A percentile compares a stretch with the other conserved stretches of the same genome.
phyloP scores from a whole-genome alignment of 2,113 vertebrate genomes.

The Poecilia latipinna region DNA sequence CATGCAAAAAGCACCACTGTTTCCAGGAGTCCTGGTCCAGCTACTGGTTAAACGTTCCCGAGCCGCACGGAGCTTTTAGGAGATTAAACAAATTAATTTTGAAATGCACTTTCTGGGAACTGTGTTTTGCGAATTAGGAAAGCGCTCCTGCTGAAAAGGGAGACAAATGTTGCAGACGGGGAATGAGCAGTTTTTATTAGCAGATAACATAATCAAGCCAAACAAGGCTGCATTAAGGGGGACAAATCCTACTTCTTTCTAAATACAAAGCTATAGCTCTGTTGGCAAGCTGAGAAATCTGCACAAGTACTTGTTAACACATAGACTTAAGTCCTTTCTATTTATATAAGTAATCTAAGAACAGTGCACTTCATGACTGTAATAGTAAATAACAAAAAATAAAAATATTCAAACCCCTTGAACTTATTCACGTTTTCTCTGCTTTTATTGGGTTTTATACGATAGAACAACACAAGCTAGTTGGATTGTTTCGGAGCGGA shows the following conservation, averaged over 20 bases:
- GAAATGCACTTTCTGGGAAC: constrained; percentile 5
- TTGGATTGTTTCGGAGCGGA: background rate
- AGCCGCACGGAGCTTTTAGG: constrained; percentile 5
- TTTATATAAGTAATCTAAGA: background rate
- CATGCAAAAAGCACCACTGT: background rate
- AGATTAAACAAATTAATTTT: constrained; percentile 12
- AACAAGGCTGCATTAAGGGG: background rate
- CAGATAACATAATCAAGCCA: background rate
- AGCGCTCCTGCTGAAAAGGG: constrained; percentile 7
- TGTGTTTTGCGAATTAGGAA: constrained; percentile 12
- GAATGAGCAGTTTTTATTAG: background rate
- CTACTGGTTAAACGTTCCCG: constrained; percentile 3
- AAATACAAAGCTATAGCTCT: background rate
- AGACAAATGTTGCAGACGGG: background rate
- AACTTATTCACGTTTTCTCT: background rate
- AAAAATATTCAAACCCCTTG: background rate
- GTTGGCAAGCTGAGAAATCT: background rate
- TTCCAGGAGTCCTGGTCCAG: background rate
- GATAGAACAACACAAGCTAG: background rate
- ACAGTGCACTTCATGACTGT: background rate
- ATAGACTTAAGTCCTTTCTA: background rate
- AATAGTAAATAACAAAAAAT: background rate
- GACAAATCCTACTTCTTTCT: background rate
- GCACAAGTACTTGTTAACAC: background rate
- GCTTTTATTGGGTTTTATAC: background rate